A percentile compares a stretch with the other conserved stretches of the same genome.
phyloP scores from a whole-genome alignment of 2,113 vertebrate genomes.

The Porphyrio hochstetteri region DNA sequence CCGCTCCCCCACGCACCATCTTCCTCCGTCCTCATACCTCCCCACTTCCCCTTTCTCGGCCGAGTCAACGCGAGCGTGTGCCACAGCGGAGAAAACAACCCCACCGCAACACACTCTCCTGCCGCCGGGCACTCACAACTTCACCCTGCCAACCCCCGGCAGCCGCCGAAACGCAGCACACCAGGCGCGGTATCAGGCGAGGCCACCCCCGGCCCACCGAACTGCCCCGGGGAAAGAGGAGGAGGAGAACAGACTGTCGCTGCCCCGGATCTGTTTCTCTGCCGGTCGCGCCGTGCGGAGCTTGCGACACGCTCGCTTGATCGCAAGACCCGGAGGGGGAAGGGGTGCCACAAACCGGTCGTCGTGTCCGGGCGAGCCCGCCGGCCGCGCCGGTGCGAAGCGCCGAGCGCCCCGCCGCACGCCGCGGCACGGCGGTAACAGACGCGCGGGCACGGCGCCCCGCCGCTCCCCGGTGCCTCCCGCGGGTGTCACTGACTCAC shows the following conservation, averaged over 20 bases:
- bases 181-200: neutral
- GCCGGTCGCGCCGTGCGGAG: neutral
- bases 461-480: neutral
- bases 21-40: neutral
- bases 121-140: neutral
- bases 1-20: neutral
- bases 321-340: neutral
- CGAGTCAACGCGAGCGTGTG: neutral
- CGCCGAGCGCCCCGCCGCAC: neutral
- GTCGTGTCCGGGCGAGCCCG: neutral
- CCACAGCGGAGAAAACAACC: neutral
- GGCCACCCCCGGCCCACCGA: neutral
- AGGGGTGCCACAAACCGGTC: neutral
- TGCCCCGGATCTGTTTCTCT: neutral
- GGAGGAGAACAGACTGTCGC: neutral
- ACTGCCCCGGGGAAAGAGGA: neutral
- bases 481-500: conserved; percentile 27
- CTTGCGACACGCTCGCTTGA: neutral
- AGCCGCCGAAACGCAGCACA: neutral
- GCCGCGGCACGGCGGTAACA: neutral
- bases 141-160: neutral
- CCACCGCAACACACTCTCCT: neutral
- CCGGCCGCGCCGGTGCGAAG: neutral
- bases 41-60: neutral
- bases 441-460: neutral